Evolutionary conservation across 2,797 vertebrate genomes (phyloP).

Genomic region (Thunnus albacares): DNA sequence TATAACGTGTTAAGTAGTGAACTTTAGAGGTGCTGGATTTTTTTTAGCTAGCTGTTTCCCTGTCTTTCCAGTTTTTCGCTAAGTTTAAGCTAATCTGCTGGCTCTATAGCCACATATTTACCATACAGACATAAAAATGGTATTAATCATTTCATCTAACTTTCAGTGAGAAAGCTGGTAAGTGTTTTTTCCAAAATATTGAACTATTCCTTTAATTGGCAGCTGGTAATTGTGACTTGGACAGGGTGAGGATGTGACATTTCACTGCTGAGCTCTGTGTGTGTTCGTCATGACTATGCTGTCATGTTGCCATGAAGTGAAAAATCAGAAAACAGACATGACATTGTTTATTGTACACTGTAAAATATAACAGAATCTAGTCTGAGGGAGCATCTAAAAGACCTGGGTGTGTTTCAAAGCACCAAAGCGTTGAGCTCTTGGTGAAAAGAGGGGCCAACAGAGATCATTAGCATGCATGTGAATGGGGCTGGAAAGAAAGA

Average conservation of each 20-base stretch:
- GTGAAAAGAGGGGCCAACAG: slow-evolving; percentile 72
- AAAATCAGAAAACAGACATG: slow-evolving; percentile 50
- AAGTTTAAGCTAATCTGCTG: not conserved
- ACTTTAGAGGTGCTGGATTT: not conserved
- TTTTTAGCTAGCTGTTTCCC: not conserved
- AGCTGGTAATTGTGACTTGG: slow-evolving; percentile 30
- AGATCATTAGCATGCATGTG: slow-evolving; percentile 83
- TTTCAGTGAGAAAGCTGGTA: not conserved
- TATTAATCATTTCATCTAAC: not conserved
- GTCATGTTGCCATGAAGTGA: slow-evolving; percentile 41
- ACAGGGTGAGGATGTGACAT: slow-evolving; percentile 36
- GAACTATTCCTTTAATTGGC: slow-evolving; percentile 30
- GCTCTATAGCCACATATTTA: not conserved
- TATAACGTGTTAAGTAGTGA: not conserved
- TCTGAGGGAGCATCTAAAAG: slow-evolving; percentile 57
- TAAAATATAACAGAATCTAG: slow-evolving; percentile 46
- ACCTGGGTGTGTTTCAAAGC: slow-evolving; percentile 71
- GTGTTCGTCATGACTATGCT: slow-evolving; percentile 21
- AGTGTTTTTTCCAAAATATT: slow-evolving; percentile 5
- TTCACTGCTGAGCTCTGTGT: slow-evolving; percentile 34
- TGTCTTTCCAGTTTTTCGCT: not conserved
- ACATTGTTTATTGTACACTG: slow-evolving; percentile 51
- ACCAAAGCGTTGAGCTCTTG: slow-evolving; percentile 55
- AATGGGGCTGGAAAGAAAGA: slow-evolving; percentile 79
- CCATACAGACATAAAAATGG: not conserved